Base-by-base conservation (phyloP, 2,888 invertebrate species). In the Zonitis immaculata region DNA sequence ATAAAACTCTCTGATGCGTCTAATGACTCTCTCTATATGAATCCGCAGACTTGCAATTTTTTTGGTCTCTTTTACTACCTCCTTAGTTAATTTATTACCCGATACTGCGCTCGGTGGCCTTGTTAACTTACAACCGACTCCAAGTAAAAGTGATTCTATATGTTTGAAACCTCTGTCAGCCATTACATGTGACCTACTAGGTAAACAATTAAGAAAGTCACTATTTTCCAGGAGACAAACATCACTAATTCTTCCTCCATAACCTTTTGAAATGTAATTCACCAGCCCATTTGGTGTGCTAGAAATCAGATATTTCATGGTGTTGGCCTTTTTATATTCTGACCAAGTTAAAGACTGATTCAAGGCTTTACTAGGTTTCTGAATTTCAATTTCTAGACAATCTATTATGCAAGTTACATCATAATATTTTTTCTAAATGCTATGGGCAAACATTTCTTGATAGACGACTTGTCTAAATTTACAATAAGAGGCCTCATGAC, bases 111-210 rank as follows among this genome's bases (percentile, higher is more conserved):
- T 28, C n/a, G 27, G 27, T 2, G 27, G 27, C n/a, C 27, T 8
- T 11, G n/a, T 9, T 9, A 28, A 42, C 47, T 47, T 3, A n/a
- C n/a, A n/a, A n/a, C n/a, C n/a, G n/a, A n/a, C n/a, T n/a, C n/a
- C n/a, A n/a, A n/a, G n/a, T n/a, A n/a, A n/a, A 14, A 60, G 20
- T 20, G 43, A 7, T 35, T 49, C 49, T 9, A 65, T 55, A 43
- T 59, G 44, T 54, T 65, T 65, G 47, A 65, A 65, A n/a, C 62
- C 59, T 51, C 62, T 45, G 27, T 60, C 62, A 12, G 62, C 60
- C 59, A 60, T 51, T 8, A 62, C 56, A 47, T 46, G 25, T 7
- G 11, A n/a, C 11, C 44, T 35, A 14, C 43, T 25, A 20, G 43
- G 42, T 12, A 63, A 57, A 46, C 49, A 47, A 60, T 45, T 44